Conservation (phyloP, 2,797 vertebrate species). For the Takifugu ocellatus region DNA sequence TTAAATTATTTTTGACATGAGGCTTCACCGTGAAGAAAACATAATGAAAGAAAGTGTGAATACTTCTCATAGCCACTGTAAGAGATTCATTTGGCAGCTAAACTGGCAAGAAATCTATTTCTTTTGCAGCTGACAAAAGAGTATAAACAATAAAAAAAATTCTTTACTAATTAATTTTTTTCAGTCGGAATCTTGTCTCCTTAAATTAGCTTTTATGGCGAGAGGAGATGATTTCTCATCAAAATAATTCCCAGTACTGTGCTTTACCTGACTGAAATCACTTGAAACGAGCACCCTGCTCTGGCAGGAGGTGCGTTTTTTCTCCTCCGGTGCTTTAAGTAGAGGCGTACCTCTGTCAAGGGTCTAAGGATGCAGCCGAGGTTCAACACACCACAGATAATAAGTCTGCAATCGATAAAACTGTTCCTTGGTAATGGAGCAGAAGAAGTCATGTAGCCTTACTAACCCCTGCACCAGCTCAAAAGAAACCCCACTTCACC, state of each 20-base stretch:
- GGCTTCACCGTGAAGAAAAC: no score
- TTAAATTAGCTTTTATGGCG: slow-evolving; percentile 4
- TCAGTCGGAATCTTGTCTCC: no score
- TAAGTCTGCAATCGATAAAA: slow-evolving; percentile 56
- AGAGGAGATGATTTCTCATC: slow-evolving; percentile 16
- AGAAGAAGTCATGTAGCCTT: slow-evolving; percentile 34
- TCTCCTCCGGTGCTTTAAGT: slow-evolving; percentile 27
- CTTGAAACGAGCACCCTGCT: slow-evolving; percentile 15
- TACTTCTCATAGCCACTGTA: no score
- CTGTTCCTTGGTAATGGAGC: slow-evolving; percentile 29
- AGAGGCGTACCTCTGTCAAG: slow-evolving; percentile 4
- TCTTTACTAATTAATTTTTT: no score
- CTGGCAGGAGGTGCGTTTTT: slow-evolving; percentile 25
- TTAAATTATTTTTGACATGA: no score
- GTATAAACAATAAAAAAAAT: no score
- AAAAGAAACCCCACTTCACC: slow-evolving; percentile 39
- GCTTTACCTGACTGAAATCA: slow-evolving; percentile 29
- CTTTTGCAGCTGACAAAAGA: no score
- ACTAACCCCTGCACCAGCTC: slow-evolving; percentile 50
- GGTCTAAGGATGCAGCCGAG: slow-evolving; percentile 27
- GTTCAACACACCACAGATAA: slow-evolving; percentile 35
- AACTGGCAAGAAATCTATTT: no score
- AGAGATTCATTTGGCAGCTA: no score
- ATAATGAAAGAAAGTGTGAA: no score
- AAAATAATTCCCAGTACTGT: not conserved